Evolutionary conservation across 2,888 invertebrate species (phyloP).

Genomic region (Rotaria magnacalcarata): DNA sequence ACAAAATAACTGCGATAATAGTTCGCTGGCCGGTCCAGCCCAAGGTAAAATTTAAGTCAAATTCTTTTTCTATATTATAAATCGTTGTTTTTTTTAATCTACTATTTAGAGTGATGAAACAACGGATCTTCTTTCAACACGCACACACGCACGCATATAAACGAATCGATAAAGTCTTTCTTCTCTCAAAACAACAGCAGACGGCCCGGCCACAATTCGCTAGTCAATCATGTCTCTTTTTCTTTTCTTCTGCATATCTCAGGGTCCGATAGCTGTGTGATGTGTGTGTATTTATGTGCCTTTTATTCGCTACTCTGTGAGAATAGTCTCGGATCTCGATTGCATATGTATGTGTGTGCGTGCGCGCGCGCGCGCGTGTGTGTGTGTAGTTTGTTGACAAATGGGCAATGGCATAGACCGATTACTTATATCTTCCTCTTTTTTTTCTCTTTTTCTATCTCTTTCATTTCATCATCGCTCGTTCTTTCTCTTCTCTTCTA

Average conservation of each 20-base stretch:
- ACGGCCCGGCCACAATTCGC: conserved; percentile 20
- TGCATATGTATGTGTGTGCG: not conserved
- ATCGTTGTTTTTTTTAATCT: not conserved
- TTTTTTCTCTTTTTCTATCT: not conserved
- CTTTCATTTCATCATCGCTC: not conserved
- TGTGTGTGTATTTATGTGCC: not conserved
- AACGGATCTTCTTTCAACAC: not conserved
- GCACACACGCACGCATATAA: not conserved
- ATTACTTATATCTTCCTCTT: conserved; percentile 28
- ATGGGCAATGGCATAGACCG: conserved; percentile 26
- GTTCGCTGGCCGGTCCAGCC: not conserved
- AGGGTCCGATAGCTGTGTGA: conserved; percentile 4
- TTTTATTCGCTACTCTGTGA: conserved; percentile 14
- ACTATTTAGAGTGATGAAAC: not conserved
- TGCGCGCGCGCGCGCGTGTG: not conserved
- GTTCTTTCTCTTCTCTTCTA: not conserved
- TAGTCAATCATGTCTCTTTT: not conserved
- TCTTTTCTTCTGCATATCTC: conserved; percentile 23
- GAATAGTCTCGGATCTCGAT: conserved; percentile 29
- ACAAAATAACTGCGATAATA: not conserved
- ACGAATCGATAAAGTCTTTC: conserved; percentile 18
- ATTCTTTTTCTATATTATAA: not conserved
- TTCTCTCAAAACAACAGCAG: conserved; percentile 14
- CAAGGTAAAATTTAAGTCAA: not conserved
- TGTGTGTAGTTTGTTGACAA: conserved; percentile 1